Percentiles rank a stretch among this genome's conserved stretches.
These are phyloP conservation scores for Cervus canadensis DNA, from an alignment of 2,113 vertebrate species.

Conservation along the genomic window DNA sequence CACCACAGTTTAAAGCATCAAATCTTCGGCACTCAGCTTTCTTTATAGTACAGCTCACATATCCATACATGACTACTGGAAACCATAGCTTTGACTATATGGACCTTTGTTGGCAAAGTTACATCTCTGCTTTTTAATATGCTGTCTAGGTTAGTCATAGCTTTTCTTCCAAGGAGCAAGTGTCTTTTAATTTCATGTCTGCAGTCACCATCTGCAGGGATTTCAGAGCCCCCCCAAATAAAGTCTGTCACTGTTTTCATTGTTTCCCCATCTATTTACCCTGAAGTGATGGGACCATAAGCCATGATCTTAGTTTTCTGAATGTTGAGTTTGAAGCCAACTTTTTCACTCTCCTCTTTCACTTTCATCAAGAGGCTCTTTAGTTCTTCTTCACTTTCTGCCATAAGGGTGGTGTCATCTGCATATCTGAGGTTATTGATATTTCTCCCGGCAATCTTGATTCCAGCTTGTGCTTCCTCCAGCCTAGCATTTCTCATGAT, in stretches of 20 bases:
- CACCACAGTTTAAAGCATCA: background rate
- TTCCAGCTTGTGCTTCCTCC: background rate
- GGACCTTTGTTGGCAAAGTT: background rate
- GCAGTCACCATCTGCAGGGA: background rate
- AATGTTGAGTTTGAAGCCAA: background rate
- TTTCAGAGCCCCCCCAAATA: background rate
- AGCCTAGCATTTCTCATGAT: background rate
- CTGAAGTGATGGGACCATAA: background rate
- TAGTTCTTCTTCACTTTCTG: background rate
- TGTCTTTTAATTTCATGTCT: background rate
- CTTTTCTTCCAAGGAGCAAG: background rate
- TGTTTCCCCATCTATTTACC: background rate
- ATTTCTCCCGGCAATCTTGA: background rate
- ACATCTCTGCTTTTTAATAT: background rate
- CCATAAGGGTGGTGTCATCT: background rate
- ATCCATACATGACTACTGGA: background rate
- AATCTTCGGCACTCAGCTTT: background rate
- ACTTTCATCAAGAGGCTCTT: background rate
- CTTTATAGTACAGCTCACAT: background rate
- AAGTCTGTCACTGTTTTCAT: background rate
- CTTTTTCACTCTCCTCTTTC: background rate
- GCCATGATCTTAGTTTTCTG: background rate
- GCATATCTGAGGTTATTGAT: background rate
- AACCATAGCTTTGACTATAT: background rate
- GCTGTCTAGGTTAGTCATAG: background rate